phyloP scores from a whole-genome alignment of 2,113 vertebrate species.

The Neofelis nebulosa region DNA sequence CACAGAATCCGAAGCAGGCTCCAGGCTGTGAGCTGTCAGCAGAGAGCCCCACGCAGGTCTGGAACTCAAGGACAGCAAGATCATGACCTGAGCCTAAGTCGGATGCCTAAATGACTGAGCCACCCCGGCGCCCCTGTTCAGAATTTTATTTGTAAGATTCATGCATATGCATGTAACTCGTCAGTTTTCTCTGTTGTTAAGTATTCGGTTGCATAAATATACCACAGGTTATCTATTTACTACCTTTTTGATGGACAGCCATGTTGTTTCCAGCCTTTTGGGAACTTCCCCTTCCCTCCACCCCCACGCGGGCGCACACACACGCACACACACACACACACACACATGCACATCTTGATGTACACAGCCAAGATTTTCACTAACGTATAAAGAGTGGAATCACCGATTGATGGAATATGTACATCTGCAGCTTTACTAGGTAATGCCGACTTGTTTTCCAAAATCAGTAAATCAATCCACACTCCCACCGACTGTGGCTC shows the following conservation, averaged over 20 bases:
- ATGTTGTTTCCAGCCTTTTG: not conserved
- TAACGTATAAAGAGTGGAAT: not conserved
- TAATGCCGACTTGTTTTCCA: not conserved
- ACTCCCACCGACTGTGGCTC: not conserved
- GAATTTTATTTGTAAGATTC: constrained; percentile 50
- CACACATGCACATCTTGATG: not conserved
- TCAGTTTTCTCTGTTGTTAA: constrained; percentile 10
- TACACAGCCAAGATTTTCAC: not conserved
- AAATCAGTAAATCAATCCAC: not conserved
- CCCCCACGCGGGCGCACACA: fast-evolving
- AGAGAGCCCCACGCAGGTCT: too few species aligned
- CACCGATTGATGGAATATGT: not conserved
- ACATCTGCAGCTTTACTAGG: not conserved
- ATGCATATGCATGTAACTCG: not conserved
- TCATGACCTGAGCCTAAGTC: too few species aligned
- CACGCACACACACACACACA: too few species aligned
- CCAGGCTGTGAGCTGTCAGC: too few species aligned
- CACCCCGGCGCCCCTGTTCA: not conserved
- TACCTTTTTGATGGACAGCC: not conserved
- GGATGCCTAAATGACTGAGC: too few species aligned
- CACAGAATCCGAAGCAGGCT: too few species aligned
- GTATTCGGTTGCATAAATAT: constrained; percentile 22
- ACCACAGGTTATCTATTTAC: not conserved
- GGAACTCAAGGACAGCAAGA: too few species aligned
- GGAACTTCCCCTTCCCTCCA: not conserved